These are phyloP conservation scores for Cynoglossus semilaevis DNA, from an alignment of 2,113 vertebrate species.

Conservation along the genomic window DNA sequence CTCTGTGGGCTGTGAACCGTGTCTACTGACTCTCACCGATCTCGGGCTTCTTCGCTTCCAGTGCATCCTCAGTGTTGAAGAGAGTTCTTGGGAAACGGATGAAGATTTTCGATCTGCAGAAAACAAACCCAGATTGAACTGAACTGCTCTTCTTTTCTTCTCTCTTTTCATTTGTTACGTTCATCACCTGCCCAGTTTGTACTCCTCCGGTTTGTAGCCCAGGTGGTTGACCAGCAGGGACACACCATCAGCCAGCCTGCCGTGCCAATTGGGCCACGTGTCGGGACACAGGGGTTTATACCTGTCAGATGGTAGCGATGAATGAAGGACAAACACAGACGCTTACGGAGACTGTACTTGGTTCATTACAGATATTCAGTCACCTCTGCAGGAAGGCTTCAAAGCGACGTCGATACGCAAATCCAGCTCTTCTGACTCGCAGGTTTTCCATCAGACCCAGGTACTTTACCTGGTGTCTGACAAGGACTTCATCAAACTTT, in stretches of 20 bases:
- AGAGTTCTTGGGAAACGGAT: conserved; percentile 98
- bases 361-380: not conserved
- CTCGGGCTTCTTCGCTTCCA: conserved; percentile 89
- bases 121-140: not conserved
- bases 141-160: too few relatives aligned
- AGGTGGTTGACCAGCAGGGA: conserved; percentile 87
- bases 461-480: conserved; percentile 97
- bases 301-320: conserved; percentile 62
- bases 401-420: conserved; percentile 92
- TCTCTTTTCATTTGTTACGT: not conserved
- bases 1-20: not conserved
- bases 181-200: conserved; percentile 92
- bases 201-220: conserved; percentile 92
- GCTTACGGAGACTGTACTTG: not conserved
- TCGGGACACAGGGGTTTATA: conserved; percentile 96
- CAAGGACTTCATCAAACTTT: conserved; percentile 91
- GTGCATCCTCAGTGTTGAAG: conserved; percentile 92
- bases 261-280: conserved; percentile 92
- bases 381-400: conserved; percentile 93
- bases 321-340: not conserved
- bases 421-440: conserved; percentile 90
- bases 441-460: conserved; percentile 97
- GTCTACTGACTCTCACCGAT: conserved; percentile 81
- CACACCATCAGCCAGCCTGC: conserved; percentile 86
- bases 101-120: conserved; percentile 94